Evolutionary conservation across 2,113 vertebrate genomes (phyloP).

Genomic region (Ochotona curzoniae): DNA sequence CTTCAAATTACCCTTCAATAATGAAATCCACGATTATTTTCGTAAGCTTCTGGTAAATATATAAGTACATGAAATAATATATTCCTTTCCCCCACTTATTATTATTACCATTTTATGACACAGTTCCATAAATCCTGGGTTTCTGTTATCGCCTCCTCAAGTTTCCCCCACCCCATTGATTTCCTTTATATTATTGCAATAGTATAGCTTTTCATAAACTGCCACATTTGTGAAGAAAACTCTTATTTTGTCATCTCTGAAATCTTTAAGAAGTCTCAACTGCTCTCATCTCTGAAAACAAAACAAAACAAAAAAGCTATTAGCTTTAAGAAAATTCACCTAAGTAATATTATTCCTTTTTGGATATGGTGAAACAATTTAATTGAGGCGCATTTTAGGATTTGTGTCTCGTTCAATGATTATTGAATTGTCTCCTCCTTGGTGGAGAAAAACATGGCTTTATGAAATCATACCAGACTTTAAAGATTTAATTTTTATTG

Average conservation of each 20-base stretch:
- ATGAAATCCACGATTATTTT: slow-evolving; percentile 30
- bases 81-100: too few relatives aligned
- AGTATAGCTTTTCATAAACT: not conserved
- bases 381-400: slow-evolving; percentile 31
- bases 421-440: slow-evolving; percentile 28
- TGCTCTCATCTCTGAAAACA: not conserved
- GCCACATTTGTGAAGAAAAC: slow-evolving; percentile 36
- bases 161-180: too few relatives aligned
- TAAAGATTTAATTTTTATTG: too few relatives aligned
- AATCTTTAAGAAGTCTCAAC: slow-evolving; percentile 37
- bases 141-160: too few relatives aligned
- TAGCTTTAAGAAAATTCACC: slow-evolving; percentile 8
- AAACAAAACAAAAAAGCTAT: not conserved
- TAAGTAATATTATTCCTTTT: not conserved
- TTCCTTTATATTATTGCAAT: too few relatives aligned
- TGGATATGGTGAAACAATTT: slow-evolving; percentile 7
- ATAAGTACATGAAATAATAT: not conserved
- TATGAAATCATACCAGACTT: not conserved
- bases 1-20: slow-evolving; percentile 4
- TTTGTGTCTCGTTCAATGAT: not conserved
- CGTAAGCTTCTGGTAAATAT: not conserved
- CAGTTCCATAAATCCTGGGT: too few relatives aligned
- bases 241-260: not conserved
- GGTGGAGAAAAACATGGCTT: slow-evolving; percentile 11
- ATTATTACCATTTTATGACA: too few relatives aligned